phyloP scores from a whole-genome alignment of 1,140 invertebrate genomes.

The Halyomorpha halys region DNA sequence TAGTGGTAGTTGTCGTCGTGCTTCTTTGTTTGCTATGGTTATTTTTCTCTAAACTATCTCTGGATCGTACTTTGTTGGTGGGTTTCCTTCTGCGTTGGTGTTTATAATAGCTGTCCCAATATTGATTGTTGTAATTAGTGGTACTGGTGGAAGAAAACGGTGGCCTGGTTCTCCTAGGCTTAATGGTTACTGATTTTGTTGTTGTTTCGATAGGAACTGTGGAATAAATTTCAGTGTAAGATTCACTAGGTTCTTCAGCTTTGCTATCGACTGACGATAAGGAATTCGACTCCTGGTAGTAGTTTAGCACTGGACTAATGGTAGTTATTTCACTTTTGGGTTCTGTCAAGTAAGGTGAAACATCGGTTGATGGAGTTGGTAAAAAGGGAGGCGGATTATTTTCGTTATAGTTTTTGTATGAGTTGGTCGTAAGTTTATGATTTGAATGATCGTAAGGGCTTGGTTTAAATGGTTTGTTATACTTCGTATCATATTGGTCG shows the following conservation, averaged over 20 bases:
- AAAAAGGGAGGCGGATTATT: constrained; percentile 24
- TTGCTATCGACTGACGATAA: not conserved
- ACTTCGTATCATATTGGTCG: not conserved
- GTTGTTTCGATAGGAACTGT: constrained; percentile 19
- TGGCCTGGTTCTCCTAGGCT: not conserved
- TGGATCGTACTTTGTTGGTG: not conserved
- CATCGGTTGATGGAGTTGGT: constrained; percentile 28
- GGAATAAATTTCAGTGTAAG: constrained; percentile 1
- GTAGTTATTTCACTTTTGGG: constrained; percentile 6
- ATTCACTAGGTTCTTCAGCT: constrained; percentile 7
- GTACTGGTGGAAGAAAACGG: not conserved
- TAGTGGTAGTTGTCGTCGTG: constrained; percentile 21
- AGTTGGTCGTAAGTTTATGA: not conserved
- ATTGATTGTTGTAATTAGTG: no score
- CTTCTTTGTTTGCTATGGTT: constrained; percentile 18
- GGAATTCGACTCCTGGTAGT: not conserved
- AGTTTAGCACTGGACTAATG: not conserved
- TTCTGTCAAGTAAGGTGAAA: constrained; percentile 11
- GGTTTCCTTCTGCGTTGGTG: constrained; percentile 24
- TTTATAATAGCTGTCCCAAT: not conserved
- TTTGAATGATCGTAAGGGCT: constrained; percentile 9
- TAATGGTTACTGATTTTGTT: constrained; percentile 3
- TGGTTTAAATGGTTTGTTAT: not conserved
- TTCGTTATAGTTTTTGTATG: constrained; percentile 11
- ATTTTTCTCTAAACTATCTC: constrained; percentile 20